Base-by-base conservation (phyloP, 2,113 vertebrate species). In the Trematocara marginatum region DNA sequence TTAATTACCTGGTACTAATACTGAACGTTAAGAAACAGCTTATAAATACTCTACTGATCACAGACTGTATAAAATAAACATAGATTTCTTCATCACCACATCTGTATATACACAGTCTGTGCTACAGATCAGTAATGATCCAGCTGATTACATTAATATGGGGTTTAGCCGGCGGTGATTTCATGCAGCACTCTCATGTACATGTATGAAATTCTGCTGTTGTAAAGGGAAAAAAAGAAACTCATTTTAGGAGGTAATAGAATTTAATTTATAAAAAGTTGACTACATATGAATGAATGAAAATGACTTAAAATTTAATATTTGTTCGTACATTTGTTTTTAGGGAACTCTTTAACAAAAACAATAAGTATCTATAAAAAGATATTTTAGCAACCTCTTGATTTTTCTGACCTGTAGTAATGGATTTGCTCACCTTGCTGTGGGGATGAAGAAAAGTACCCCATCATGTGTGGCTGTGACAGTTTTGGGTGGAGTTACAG, bases 401-500 rank as follows among this genome's bases (percentile, higher is more conserved):
- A 7, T 64, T 35, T n/a, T 16, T 10, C 0, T 1, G 34, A 66
- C 38, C 64, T 45, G 12, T 7, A 42, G n/a, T 69, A 42, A 9
- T 13, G 8, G 40, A 47, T 6, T 0, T 74, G 8, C 1, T 74
- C 23, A 45, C 40, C 66, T 29, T 74, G 13, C 42, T 74, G 23
- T 29, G 8, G 42, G 40, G 8, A 47, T 74, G 69, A 74, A 47
- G 69, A 74, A 74, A 47, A 47, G 23, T 74, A 29, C 69, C 69
- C 42, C 13, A 47, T 15, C 29, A 71, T 71, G 23, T 29, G 69
- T 47, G 40, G 26, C 20, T 74, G 69, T 74, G 69, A 49, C 42
- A 2, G 69, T 74, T 42, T 29, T 74, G 40, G 42, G 23, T 47
- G 40, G 23, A 47, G 69, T 18, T 49, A 47, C 69, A 49, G 42